These are phyloP conservation scores for Lithodes maja DNA, from an alignment of 2,888 invertebrate species.

Conservation along the genomic window DNA sequence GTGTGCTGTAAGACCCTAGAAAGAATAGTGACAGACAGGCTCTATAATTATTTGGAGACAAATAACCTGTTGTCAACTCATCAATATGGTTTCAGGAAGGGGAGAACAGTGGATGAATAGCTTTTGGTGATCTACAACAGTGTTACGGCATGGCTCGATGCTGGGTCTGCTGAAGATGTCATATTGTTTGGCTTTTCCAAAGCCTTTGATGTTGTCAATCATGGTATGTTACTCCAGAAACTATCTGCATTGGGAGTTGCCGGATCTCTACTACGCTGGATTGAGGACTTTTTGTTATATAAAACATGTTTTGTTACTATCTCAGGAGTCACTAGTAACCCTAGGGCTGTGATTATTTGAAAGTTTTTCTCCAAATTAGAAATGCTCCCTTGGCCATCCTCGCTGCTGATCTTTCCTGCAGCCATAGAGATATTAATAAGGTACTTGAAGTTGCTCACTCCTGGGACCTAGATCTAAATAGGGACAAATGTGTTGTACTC, in stretches of 20 bases:
- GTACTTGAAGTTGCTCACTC: background rate
- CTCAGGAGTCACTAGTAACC: background rate
- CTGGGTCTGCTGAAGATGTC: background rate
- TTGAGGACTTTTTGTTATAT: background rate
- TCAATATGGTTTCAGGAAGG: slow-evolving; percentile 14
- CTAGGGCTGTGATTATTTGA: background rate
- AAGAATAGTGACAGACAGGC: background rate
- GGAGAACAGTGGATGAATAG: slow-evolving; percentile 22
- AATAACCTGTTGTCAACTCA: background rate
- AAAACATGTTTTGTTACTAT: background rate
- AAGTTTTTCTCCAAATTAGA: background rate
- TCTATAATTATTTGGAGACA: background rate
- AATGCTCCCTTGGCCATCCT: background rate
- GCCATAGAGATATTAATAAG: background rate
- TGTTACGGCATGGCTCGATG: background rate
- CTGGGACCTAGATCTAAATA: background rate
- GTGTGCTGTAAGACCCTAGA: slow-evolving; percentile 4
- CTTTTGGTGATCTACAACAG: slow-evolving; percentile 3
- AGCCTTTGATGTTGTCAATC: slow-evolving; percentile 11
- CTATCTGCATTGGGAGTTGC: background rate
- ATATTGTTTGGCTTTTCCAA: background rate
- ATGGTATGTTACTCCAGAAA: slow-evolving; percentile 2
- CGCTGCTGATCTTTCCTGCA: background rate
- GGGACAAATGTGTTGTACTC: background rate
- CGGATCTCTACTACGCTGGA: background rate